Percentiles rank a stretch among this genome's conserved stretches.
Evolutionary conservation across 2,797 vertebrate species (phyloP).

Genomic region (Gorsachius magnificus): DNA sequence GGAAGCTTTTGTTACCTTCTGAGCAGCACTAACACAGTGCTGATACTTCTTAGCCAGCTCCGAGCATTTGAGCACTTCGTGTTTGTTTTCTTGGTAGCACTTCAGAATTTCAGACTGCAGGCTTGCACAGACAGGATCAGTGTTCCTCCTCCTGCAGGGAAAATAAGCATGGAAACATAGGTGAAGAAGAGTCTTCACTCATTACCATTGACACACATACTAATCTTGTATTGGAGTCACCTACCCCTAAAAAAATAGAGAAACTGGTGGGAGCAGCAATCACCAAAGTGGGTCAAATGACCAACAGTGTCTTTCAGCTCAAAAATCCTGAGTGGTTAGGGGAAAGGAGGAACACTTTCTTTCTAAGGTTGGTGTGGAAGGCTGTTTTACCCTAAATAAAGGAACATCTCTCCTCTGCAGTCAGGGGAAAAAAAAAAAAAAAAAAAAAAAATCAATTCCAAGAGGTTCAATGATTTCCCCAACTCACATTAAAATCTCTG

Average conservation of each 20-base stretch:
- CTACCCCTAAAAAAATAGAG: background rate
- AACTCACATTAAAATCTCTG: background rate
- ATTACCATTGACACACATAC: background rate
- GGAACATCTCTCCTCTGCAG: background rate
- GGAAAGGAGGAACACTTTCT: background rate
- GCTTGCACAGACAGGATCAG: constrained; percentile 82
- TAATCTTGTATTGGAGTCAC: background rate
- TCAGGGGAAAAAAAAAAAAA: no score
- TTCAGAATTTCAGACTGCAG: constrained; percentile 88
- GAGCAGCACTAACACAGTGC: constrained; percentile 86
- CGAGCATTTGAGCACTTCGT: constrained; percentile 87
- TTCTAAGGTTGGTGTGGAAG: background rate
- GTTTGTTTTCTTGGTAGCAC: constrained; percentile 86
- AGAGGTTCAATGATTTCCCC: background rate
- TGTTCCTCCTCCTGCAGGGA: constrained; percentile 78
- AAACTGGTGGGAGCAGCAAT: background rate
- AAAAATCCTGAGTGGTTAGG: background rate
- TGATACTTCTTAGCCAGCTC: constrained; percentile 91
- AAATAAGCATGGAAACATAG: constrained; percentile 9
- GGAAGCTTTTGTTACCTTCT: constrained; percentile 81
- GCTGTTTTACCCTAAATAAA: background rate
- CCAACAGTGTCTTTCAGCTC: background rate
- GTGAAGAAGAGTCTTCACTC: background rate
- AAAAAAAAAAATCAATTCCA: background rate
- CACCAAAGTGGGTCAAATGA: background rate